Percentiles rank a stretch among this genome's conserved stretches.
Conservation (phyloP, 2,797 vertebrate genomes). For the Sylvia borin region DNA sequence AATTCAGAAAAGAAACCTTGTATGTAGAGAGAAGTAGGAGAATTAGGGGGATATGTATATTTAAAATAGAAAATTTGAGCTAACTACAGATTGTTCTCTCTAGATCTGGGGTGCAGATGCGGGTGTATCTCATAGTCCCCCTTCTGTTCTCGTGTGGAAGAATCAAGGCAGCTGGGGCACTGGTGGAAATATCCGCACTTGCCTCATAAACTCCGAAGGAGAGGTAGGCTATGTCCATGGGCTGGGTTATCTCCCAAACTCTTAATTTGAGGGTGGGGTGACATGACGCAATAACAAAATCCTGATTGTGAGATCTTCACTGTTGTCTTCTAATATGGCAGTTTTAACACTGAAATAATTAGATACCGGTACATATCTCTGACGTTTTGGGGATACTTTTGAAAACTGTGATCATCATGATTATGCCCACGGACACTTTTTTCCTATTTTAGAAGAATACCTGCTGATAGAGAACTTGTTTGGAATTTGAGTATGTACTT, state of each 20-base stretch:
- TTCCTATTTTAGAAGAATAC: not conserved
- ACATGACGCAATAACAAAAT: not conserved
- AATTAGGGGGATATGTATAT: not conserved
- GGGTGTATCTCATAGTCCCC: conserved; percentile 89
- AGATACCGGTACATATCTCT: not conserved
- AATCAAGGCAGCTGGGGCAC: conserved; percentile 92
- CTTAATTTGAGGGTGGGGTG: not conserved
- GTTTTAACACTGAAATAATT: not conserved
- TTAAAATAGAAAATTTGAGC: not conserved
- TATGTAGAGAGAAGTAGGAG: not conserved
- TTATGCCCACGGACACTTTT: not conserved
- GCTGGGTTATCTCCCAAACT: not conserved
- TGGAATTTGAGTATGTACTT: not conserved
- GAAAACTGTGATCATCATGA: not conserved
- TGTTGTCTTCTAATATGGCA: not conserved
- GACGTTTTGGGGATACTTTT: not conserved
- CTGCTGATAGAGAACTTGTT: not conserved
- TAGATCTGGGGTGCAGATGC: conserved; percentile 94
- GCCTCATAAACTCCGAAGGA: conserved; percentile 84
- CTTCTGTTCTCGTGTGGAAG: conserved; percentile 93
- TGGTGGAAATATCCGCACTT: conserved; percentile 82
- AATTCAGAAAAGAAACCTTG: not conserved
- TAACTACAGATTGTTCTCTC: not conserved
- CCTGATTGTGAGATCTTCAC: not conserved
- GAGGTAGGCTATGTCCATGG: conserved; percentile 78